Percentiles rank a stretch among this genome's conserved stretches.
These are phyloP conservation scores for Glyptemys insculpta DNA, from an alignment of 2,797 vertebrate genomes.

Conservation along the genomic window DNA sequence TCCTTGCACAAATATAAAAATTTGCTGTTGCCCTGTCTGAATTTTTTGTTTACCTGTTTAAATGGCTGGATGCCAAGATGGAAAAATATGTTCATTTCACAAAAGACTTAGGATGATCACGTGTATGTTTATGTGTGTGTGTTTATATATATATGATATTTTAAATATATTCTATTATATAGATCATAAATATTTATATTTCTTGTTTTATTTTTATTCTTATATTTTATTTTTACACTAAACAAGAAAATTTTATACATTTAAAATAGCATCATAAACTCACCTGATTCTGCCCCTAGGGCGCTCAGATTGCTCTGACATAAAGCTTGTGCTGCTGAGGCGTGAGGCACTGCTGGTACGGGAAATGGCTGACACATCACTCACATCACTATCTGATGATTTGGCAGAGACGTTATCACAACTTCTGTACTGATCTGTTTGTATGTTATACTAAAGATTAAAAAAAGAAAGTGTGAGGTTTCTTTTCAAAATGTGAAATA, in stretches of 20 bases:
- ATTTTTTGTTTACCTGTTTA: neutral
- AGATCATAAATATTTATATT: neutral
- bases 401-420: constrained; percentile 96
- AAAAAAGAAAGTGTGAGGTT: constrained; percentile 80
- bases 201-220: neutral
- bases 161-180: neutral
- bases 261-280: constrained; percentile 71
- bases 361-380: constrained; percentile 95
- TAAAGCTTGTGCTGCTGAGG: constrained; percentile 98
- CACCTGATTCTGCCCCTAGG: constrained; percentile 95
- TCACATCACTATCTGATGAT: constrained; percentile 97
- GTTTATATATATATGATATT: neutral
- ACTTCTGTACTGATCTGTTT: constrained; percentile 93
- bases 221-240: neutral
- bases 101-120: neutral
- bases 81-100: neutral
- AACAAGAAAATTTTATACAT: neutral
- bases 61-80: neutral
- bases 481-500: neutral
- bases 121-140: neutral
- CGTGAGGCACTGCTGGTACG: constrained; percentile 98
- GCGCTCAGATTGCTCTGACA: constrained; percentile 97
- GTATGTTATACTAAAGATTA: constrained; percentile 87
- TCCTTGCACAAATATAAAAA: neutral
- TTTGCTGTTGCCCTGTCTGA: neutral